Percentiles rank a stretch among this genome's conserved stretches.
These are phyloP conservation scores for Saturnia pavonia DNA, from an alignment of 2,888 invertebrate genomes.

Conservation along the genomic window DNA sequence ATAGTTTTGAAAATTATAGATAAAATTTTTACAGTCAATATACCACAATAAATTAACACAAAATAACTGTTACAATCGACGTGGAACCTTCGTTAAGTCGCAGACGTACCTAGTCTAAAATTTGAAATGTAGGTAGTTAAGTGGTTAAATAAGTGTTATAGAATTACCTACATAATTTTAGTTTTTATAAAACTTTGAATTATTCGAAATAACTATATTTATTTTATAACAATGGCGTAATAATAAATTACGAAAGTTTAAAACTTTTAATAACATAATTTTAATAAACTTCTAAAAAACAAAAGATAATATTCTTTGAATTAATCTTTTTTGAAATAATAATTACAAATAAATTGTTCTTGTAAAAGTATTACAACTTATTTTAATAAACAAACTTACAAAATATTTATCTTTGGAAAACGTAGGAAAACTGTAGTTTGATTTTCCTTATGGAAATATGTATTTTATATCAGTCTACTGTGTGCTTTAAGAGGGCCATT, in stretches of 20 bases:
- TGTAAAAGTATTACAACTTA: no score
- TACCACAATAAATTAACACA: not conserved
- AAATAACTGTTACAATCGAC: not conserved
- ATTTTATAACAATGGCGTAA: not conserved
- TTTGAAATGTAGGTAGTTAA: not conserved
- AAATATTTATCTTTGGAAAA: not conserved
- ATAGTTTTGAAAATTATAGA: not conserved
- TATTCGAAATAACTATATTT: not conserved
- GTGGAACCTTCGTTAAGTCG: not conserved
- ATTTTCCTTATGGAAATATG: not conserved
- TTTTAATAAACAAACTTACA: no score
- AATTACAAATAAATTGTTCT: no score
- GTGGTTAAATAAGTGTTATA: not conserved
- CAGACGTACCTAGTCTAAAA: not conserved
- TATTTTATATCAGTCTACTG: not conserved
- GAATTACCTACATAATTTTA: not conserved
- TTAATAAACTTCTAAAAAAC: not conserved
- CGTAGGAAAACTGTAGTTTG: not conserved
- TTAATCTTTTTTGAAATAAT: not conserved
- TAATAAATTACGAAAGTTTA: not conserved
- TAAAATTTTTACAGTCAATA: not conserved
- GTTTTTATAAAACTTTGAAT: not conserved
- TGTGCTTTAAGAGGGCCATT: no score
- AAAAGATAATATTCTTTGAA: not conserved
- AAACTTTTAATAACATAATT: not conserved